Evolutionary conservation across 2,888 invertebrate species (phyloP).

Genomic region (Drosophila peninsularis): DNA sequence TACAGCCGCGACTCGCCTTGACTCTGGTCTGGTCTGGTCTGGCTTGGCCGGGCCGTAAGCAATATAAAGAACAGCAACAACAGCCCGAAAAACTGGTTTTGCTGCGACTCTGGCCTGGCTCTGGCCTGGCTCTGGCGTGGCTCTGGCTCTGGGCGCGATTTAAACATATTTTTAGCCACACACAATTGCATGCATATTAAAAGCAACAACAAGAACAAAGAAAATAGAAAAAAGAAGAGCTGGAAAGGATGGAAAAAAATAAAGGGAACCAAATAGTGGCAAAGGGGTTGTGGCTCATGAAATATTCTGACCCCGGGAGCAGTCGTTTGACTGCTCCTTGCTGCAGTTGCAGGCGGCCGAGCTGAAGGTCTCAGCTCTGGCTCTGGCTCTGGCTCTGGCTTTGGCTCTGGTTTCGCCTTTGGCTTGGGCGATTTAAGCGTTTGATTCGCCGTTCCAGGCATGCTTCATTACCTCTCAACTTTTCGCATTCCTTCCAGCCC

Average conservation of each 20-base stretch:
- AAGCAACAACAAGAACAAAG: constrained; percentile 34
- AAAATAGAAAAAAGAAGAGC: constrained; percentile 4
- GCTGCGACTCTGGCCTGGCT: constrained; percentile 51
- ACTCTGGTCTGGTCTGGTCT: constrained; percentile 46
- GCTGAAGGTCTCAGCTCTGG: constrained; percentile 22
- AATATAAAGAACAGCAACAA: constrained; percentile 25
- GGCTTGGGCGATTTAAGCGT: constrained; percentile 52
- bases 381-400: constrained; percentile 34
- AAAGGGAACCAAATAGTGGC: constrained; percentile 18
- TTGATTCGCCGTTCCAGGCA: constrained; percentile 57
- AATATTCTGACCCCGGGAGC: constrained; percentile 75
- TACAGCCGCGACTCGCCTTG: constrained; percentile 66
- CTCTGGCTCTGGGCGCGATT: constrained; percentile 74
- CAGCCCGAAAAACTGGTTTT: constrained; percentile 62
- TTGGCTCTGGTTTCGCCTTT: constrained; percentile 36
- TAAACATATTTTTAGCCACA: constrained; percentile 79
- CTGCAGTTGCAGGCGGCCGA: constrained; percentile 23
- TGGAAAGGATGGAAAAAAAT: background rate
- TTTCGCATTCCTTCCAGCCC: constrained; percentile 32
- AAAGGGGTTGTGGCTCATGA: constrained; percentile 66
- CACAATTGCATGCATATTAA: constrained; percentile 79
- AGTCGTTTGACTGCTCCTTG: constrained; percentile 70
- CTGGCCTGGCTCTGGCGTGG: constrained; percentile 45
- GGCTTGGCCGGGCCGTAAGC: constrained; percentile 36
- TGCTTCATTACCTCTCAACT: constrained; percentile 62